These are phyloP conservation scores for Pyrrhosoma nymphula DNA, from an alignment of 2,888 invertebrate species.

Conservation along the genomic window DNA sequence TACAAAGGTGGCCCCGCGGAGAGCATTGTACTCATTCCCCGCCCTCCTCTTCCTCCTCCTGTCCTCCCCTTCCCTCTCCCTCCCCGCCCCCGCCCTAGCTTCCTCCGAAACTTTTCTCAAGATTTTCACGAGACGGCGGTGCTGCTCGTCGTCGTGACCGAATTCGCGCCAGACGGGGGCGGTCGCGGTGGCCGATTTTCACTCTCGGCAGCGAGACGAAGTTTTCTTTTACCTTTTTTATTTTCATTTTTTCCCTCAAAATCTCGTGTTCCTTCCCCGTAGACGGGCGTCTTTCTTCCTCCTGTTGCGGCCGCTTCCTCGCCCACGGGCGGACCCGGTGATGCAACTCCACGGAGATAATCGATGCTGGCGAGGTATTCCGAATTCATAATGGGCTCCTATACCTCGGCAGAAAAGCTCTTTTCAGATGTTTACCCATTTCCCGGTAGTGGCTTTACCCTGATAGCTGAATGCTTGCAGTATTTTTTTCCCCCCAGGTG, in stretches of 20 bases:
- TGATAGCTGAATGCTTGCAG: too few relatives aligned
- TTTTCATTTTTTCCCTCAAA: too few relatives aligned
- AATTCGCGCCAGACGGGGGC: slow-evolving; percentile 11
- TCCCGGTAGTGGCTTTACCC: too few relatives aligned
- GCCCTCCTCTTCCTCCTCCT: neutral
- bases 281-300: neutral
- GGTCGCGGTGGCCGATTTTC: slow-evolving; percentile 32
- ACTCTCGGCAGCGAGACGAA: neutral
- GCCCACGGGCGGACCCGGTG: neutral
- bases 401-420: too few relatives aligned
- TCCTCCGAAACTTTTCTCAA: neutral
- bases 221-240: neutral
- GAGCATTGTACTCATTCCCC: neutral
- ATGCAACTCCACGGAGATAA: too few relatives aligned
- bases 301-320: neutral
- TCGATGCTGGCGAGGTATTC: too few relatives aligned
- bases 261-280: neutral
- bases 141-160: slow-evolving; percentile 7
- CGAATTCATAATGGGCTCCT: too few relatives aligned
- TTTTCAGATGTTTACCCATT: too few relatives aligned
- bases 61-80: neutral
- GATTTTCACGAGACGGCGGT: neutral
- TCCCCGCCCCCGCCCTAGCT: neutral
- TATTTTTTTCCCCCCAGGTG: too few relatives aligned
- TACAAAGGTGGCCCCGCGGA: neutral